Evolutionary conservation across 2,113 vertebrate genomes (phyloP), one percentile per base, ranked within the genome.

Genomic region (Callopanchax toddi): DNA sequence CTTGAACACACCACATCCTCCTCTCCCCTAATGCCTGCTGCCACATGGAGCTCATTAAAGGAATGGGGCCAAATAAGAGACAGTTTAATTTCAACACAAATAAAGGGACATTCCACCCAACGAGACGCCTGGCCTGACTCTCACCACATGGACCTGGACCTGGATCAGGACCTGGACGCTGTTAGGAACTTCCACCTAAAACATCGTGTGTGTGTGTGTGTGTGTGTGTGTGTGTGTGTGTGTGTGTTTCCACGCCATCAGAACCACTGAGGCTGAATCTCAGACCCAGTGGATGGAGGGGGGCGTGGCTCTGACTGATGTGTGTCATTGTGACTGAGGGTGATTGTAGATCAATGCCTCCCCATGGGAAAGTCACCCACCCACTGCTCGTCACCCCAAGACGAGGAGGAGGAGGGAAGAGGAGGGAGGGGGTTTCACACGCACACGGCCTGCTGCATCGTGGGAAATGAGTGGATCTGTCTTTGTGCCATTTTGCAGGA

Each of bases 41-140:
- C 82, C 89, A 91, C 89, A 90, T 92, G 89, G 87, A 82, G 82
- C 79, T 81, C 84, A 84, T 91, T 92, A 90, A 75, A 71, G 55
- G 70, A 81, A 85, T 63, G 25, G 62, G 76, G 71, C 73, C 78
- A 79, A 82, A 78, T 76, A 83, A 87, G 79, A 83, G 82, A 89
- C 85, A 77, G 70, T 82, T 85, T 88, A 81, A 87, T 88, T 89
- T 91, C 84, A 85, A 87, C 81, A 82, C 86, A 91, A 91, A 91
- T 89, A 84, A 84, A 89, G 83, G 88, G 75, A 78, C 79, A 85
- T 86, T 88, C 82, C 77, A 78, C 77, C 82, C 78, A 67, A 78
- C 72, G 63, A 84, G 83, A 73, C 36, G 76, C 76, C 83, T 82
- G 77, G 79, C 79, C 37, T 21, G 46, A 43, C 74, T 62, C 50